phyloP scores from a whole-genome alignment of 1,140 invertebrate genomes.

The Lasioglossum baleicum region DNA sequence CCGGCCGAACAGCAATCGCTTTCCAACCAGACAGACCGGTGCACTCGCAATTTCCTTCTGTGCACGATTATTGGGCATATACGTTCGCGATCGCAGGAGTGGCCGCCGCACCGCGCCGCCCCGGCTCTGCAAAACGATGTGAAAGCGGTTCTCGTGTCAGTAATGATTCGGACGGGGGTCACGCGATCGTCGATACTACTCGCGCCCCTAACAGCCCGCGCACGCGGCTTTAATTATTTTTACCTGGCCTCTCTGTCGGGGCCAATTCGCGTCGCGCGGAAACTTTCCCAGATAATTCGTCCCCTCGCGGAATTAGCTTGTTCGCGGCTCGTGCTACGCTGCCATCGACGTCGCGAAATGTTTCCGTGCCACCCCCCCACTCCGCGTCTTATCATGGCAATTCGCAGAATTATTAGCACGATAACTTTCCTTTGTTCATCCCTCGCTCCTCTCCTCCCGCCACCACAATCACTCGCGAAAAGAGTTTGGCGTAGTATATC shows the following conservation, averaged over 20 bases:
- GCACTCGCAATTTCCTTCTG: constrained; percentile 41
- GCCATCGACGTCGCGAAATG: background rate
- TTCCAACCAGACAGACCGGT: no score
- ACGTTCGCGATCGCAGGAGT: background rate
- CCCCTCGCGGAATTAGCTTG: constrained; percentile 37
- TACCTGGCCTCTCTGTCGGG: constrained; percentile 26
- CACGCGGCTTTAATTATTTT: constrained; percentile 58
- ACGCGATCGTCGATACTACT: constrained; percentile 62
- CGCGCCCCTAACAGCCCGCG: background rate
- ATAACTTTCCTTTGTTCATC: no score
- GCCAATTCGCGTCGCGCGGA: constrained; percentile 17
- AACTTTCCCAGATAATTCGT: constrained; percentile 17
- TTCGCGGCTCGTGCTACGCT: constrained; percentile 36
- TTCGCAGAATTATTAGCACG: no score
- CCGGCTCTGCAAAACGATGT: constrained; percentile 27
- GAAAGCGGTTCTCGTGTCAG: constrained; percentile 56
- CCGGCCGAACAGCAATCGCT: constrained; percentile 21
- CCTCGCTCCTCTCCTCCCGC: no score
- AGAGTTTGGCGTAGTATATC: no score
- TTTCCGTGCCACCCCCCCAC: constrained; percentile 11
- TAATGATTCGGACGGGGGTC: constrained; percentile 62
- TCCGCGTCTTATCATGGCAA: no score
- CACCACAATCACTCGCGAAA: no score
- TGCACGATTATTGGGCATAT: constrained; percentile 7
- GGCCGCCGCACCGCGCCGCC: background rate